phyloP scores from a whole-genome alignment of 2,888 invertebrate genomes.

The Trissolcus brochymenae region DNA sequence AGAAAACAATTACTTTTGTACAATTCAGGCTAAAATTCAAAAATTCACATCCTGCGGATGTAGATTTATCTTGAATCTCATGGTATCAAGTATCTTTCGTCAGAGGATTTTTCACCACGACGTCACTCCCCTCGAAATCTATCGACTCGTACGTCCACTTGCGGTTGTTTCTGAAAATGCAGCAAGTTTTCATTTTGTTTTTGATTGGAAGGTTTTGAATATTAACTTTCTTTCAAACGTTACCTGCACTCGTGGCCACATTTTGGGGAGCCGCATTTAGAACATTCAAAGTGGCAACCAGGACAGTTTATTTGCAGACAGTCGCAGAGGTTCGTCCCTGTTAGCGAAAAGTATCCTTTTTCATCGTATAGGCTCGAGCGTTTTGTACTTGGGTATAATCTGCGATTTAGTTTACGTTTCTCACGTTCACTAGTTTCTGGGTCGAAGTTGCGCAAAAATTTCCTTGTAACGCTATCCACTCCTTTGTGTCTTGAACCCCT shows the following conservation, averaged over 20 bases:
- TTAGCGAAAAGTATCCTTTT: constrained; percentile 81
- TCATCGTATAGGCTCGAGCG: constrained; percentile 83
- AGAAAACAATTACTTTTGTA: background rate
- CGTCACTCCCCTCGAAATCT: constrained; percentile 87
- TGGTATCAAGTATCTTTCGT: constrained; percentile 50
- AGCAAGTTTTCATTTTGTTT: background rate
- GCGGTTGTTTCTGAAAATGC: constrained; percentile 80
- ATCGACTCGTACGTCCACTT: constrained; percentile 88
- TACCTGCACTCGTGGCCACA: constrained; percentile 89
- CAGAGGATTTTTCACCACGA: constrained; percentile 79
- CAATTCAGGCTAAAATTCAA: background rate
- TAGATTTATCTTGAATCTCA: background rate
- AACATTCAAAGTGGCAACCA: constrained; percentile 91
- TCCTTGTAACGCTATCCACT: constrained; percentile 67
- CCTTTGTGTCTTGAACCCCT: constrained; percentile 64
- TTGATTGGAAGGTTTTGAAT: too few relatives aligned
- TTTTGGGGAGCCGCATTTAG: constrained; percentile 84
- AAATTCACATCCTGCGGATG: background rate
- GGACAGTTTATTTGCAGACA: constrained; percentile 86
- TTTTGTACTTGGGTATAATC: constrained; percentile 79
- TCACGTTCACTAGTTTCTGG: constrained; percentile 88
- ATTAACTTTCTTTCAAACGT: background rate
- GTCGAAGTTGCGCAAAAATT: constrained; percentile 80
- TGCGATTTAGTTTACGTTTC: constrained; percentile 85
- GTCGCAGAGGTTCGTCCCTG: constrained; percentile 88